Evolutionary conservation across 2,797 vertebrate species (phyloP).

Genomic region (Danio kyathit): DNA sequence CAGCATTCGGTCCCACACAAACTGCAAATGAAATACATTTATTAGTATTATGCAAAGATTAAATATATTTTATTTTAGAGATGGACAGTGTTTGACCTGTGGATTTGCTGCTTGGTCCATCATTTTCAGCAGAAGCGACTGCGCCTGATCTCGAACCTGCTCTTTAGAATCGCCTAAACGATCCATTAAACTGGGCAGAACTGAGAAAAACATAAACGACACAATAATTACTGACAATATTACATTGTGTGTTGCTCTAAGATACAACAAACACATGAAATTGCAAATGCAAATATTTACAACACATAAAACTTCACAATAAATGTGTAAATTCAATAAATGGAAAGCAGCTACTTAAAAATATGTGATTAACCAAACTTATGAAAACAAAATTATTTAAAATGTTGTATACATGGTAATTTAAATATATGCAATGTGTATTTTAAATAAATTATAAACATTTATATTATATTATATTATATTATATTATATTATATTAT

Average conservation of each 20-base stretch:
- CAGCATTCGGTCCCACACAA: slow-evolving; percentile 95
- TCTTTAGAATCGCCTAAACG: slow-evolving; percentile 94
- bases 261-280: background rate
- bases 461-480: no score
- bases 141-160: slow-evolving; percentile 94
- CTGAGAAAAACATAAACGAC: slow-evolving; percentile 63
- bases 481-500: no score
- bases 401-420: no score
- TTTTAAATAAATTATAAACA: no score
- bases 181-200: slow-evolving; percentile 93
- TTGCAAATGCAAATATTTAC: background rate
- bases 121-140: slow-evolving; percentile 91
- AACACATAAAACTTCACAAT: background rate
- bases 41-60: background rate
- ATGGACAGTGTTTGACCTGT: slow-evolving; percentile 78
- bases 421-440: no score
- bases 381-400: no score
- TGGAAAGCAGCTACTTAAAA: no score
- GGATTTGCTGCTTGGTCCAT: slow-evolving; percentile 96
- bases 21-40: slow-evolving; percentile 74
- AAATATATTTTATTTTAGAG: background rate
- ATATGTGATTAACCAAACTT: no score
- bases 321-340: no score
- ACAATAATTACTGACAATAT: background rate
- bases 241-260: background rate